Evolutionary conservation across 2,113 vertebrate genomes (phyloP).

Genomic region (Cynopterus brachyotis): DNA sequence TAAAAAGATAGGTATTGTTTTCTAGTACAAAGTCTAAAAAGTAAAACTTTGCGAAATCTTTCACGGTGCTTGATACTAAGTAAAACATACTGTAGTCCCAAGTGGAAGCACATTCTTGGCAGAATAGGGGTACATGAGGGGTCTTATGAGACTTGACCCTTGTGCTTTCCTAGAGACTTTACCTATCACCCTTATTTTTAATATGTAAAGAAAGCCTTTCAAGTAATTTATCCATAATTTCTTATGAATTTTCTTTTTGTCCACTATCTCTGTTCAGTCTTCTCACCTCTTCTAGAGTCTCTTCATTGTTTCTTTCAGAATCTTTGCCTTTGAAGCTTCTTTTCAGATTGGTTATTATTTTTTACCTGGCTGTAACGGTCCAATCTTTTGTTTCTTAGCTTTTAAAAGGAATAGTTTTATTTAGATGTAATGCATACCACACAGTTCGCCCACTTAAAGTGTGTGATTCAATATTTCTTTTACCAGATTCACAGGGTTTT

Average conservation of each 20-base stretch:
- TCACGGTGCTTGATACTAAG: not conserved
- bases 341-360: not conserved
- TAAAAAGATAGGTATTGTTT: not conserved
- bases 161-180: not conserved
- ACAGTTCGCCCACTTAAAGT: not conserved
- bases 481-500: not conserved
- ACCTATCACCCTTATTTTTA: not conserved
- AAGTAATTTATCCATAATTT: not conserved
- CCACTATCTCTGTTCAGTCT: not conserved
- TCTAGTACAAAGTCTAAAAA: not conserved
- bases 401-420: not conserved
- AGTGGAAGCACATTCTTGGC: not conserved
- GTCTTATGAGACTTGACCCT: not conserved
- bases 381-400: not conserved
- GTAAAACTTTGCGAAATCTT: not conserved
- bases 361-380: not conserved
- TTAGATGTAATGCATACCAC: not conserved
- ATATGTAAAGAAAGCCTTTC: not conserved
- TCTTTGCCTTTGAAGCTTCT: not conserved
- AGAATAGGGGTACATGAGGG: not conserved
- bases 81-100: not conserved
- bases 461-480: not conserved
- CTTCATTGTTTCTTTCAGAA: not conserved
- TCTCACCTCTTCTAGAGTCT: not conserved
- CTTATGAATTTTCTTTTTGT: not conserved